Percentiles rank a stretch among this genome's conserved stretches.
Conservation (phyloP, 1,140 invertebrate genomes). For the Bombus breviceps region DNA sequence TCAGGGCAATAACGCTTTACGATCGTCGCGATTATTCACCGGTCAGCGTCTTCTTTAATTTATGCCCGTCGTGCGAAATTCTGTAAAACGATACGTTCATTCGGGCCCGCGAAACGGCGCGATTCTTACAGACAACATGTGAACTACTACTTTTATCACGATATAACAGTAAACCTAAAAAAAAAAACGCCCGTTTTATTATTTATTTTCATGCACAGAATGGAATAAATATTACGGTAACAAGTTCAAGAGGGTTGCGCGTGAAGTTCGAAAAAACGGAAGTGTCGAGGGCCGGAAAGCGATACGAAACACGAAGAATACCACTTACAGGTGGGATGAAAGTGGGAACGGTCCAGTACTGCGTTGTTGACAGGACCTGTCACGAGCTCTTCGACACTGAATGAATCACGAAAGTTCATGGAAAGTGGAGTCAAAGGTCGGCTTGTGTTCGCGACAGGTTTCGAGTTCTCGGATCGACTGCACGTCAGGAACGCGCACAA, state of each 20-base stretch:
- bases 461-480: conserved; percentile 72
- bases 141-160: too few species aligned
- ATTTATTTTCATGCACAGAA: too few species aligned
- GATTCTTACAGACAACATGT: not conserved
- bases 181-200: not conserved
- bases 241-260: not conserved
- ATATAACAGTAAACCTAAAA: not conserved
- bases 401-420: conserved; percentile 64
- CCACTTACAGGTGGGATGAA: conserved; percentile 53
- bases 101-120: not conserved
- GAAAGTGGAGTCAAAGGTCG: conserved; percentile 69
- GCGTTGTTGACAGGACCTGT: conserved; percentile 39
- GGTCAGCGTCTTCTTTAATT: not conserved
- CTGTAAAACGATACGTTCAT: conserved; percentile 14
- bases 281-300: conserved; percentile 4
- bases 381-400: conserved; percentile 55
- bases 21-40: not conserved
- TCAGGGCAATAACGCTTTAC: not conserved
- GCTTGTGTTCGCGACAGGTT: conserved; percentile 68
- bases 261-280: conserved; percentile 13
- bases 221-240: too few species aligned
- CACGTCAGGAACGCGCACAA: conserved; percentile 39
- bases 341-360: conserved; percentile 4
- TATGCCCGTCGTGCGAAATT: conserved; percentile 16
- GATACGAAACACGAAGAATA: not conserved